A percentile compares a stretch with the other conserved stretches of the same genome.
These are phyloP conservation scores for Leptodactylus fallax DNA, from an alignment of 2,797 vertebrate genomes.

Conservation along the genomic window DNA sequence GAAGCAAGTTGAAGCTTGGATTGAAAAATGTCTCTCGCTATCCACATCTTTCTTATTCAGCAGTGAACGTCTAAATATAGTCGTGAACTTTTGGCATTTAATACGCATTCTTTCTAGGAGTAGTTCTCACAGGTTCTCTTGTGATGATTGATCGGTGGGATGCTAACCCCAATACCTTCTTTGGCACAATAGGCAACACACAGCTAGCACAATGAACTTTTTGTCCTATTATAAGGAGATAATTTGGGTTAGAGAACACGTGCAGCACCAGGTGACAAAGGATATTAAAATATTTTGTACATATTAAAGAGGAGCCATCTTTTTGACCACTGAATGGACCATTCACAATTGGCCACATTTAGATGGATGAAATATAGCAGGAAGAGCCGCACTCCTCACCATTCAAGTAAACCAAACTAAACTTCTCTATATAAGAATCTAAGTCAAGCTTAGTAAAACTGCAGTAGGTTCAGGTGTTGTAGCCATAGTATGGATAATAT, in stretches of 20 bases:
- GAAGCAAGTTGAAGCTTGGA: conserved; percentile 51
- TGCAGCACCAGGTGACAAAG: conserved; percentile 39
- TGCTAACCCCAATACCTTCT: conserved; percentile 33
- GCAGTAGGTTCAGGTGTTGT: no score
- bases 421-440: no score
- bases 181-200: conserved; percentile 36
- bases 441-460: no score
- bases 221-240: conserved; percentile 43
- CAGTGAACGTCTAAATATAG: conserved; percentile 33
- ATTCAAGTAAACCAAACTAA: no score
- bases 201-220: conserved; percentile 31
- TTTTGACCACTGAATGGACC: no score
- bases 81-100: conserved; percentile 45
- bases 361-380: no score
- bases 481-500: no score
- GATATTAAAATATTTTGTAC: background rate
- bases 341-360: no score
- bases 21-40: conserved; percentile 46
- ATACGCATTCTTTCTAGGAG: conserved; percentile 58
- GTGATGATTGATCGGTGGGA: conserved; percentile 53
- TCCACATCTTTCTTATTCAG: conserved; percentile 37
- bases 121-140: conserved; percentile 41
- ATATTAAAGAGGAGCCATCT: no score
- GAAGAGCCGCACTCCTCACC: no score
- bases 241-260: conserved; percentile 41